These are phyloP conservation scores for Esox lucius DNA, from an alignment of 2,797 vertebrate genomes.

Conservation along the genomic window DNA sequence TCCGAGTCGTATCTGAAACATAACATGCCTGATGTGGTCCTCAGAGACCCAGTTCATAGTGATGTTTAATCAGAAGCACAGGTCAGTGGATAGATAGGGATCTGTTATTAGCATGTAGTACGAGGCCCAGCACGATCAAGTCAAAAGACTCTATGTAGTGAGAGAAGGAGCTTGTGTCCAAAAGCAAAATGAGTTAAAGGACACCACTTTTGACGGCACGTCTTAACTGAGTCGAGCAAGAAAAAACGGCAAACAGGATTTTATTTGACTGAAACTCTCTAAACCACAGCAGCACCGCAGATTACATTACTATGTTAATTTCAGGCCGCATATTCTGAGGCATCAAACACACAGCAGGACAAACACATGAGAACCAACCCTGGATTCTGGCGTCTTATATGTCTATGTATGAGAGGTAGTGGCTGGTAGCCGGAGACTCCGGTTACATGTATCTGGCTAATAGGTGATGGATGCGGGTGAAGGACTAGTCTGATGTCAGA, in stretches of 20 bases:
- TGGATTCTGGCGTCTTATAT: conserved; percentile 26
- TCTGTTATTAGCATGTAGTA: conserved; percentile 58
- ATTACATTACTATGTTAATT: conserved; percentile 38
- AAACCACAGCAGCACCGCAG: conserved; percentile 36
- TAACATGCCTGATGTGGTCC: conserved; percentile 38
- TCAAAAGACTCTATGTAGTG: conserved; percentile 36
- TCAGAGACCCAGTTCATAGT: conserved; percentile 29
- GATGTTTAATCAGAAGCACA: conserved; percentile 63
- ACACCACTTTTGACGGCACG: background rate
- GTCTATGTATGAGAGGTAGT: conserved; percentile 26
- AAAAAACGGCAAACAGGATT: background rate
- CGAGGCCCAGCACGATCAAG: conserved; percentile 19
- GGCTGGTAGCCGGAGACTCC: conserved; percentile 22
- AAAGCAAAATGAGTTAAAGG: conserved; percentile 12
- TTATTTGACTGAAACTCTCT: conserved; percentile 7
- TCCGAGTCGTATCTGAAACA: conserved; percentile 32
- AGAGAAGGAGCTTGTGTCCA: conserved; percentile 29
- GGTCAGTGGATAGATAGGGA: conserved; percentile 52
- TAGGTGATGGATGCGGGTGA: conserved; percentile 38
- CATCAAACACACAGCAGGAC: conserved; percentile 28
- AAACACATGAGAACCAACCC: conserved; percentile 21
- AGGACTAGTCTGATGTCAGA: conserved; percentile 26
- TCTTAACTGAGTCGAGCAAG: conserved; percentile 1
- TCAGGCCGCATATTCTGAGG: conserved; percentile 19
- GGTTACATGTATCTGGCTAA: conserved; percentile 8